Conservation (phyloP, 2,888 invertebrate species). For the Oscheius onirici region DNA sequence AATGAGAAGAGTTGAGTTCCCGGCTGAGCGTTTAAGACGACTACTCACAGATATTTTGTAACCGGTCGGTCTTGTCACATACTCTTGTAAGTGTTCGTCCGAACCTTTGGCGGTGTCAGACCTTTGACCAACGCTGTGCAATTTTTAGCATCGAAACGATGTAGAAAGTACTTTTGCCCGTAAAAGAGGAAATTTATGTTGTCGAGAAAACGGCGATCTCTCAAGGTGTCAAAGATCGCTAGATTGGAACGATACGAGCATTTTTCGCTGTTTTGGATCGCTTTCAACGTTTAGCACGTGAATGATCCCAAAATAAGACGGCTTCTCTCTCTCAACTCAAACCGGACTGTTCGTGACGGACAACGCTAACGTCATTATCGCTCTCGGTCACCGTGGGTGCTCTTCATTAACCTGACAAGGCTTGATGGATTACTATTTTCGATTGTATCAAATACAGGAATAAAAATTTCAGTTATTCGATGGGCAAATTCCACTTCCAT, state of each 20-base stretch:
- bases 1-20: neutral
- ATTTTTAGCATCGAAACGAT: conserved; percentile 1
- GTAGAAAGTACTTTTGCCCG: neutral
- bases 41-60: too few species aligned
- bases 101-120: too few species aligned
- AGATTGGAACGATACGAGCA: neutral
- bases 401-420: conserved; percentile 24
- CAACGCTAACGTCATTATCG: conserved; percentile 23
- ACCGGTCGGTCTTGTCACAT: neutral
- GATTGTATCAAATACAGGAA: conserved; percentile 4
- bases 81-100: too few species aligned
- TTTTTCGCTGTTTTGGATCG: neutral
- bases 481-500: too few species aligned
- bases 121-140: neutral
- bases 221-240: conserved; percentile 5
- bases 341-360: conserved; percentile 22
- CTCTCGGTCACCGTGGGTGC: conserved; percentile 24
- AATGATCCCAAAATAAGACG: conserved; percentile 19
- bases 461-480: neutral
- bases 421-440: conserved; percentile 19
- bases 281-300: neutral
- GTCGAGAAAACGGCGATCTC: neutral
- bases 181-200: conserved; percentile 10
- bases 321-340: conserved; percentile 6
- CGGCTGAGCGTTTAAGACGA: too few species aligned